These are phyloP conservation scores for Melanostoma mellinum DNA, from an alignment of 2,888 invertebrate species.

Conservation along the genomic window DNA sequence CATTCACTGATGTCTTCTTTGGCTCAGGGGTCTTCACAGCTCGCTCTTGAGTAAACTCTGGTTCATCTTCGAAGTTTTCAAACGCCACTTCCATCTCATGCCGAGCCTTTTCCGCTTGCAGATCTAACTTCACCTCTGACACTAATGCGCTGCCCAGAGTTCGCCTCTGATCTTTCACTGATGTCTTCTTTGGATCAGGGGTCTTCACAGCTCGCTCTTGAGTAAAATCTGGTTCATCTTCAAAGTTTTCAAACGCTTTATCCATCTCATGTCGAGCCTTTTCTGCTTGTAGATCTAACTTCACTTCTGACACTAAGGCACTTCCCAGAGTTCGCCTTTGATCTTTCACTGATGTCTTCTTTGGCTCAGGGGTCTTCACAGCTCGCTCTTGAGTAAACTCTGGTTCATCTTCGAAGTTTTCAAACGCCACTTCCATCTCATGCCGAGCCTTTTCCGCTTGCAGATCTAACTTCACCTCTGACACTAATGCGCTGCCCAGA, in stretches of 20 bases:
- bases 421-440: conserved; percentile 20
- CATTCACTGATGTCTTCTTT: too few species aligned
- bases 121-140: too few species aligned
- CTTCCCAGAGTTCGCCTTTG: conserved; percentile 24
- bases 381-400: not conserved
- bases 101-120: not conserved
- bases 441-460: not conserved
- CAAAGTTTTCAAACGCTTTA: conserved; percentile 21
- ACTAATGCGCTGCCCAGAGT: too few species aligned
- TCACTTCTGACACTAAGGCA: not conserved
- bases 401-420: conserved; percentile 26
- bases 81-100: conserved; percentile 18
- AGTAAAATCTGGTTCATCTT: conserved; percentile 4
- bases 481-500: not conserved
- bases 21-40: too few species aligned
- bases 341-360: not conserved
- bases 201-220: too few species aligned
- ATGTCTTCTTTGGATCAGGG: too few species aligned
- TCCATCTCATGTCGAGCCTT: conserved; percentile 18
- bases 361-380: not conserved
- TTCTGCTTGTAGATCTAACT: not conserved
- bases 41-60: not conserved
- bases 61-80: conserved; percentile 24
- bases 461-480: not conserved
- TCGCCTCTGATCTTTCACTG: too few species aligned